These are phyloP conservation scores for Lasioglossum leucozonium DNA, from an alignment of 2,888 invertebrate genomes.

Conservation along the genomic window DNA sequence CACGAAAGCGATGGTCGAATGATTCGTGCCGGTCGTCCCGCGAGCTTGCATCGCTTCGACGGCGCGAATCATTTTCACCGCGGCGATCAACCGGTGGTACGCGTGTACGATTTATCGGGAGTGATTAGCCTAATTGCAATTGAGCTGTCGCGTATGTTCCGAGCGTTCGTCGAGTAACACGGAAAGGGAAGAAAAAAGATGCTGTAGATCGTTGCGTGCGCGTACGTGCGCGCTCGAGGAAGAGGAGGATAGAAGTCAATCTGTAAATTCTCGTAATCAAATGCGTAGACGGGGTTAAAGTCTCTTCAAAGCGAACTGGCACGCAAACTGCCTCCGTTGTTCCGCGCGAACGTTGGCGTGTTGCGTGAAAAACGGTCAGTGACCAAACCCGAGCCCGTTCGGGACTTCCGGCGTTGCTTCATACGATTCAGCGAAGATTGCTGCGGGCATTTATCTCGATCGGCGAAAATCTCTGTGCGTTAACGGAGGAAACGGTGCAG, in stretches of 20 bases:
- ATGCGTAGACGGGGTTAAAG: constrained; percentile 34
- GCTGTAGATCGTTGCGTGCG: not conserved
- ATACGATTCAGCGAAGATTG: not conserved
- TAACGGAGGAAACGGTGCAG: not conserved
- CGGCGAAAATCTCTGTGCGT: not conserved
- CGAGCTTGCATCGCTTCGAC: not conserved
- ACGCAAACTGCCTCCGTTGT: constrained; percentile 22
- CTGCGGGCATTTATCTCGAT: not conserved
- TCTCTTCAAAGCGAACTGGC: constrained; percentile 9
- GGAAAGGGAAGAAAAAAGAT: not conserved
- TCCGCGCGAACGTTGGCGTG: constrained; percentile 9
- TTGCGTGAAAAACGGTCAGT: not conserved
- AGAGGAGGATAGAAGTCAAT: constrained; percentile 9
- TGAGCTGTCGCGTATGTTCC: constrained; percentile 9
- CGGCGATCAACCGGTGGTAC: not conserved
- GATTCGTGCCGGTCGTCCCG: not conserved
- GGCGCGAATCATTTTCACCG: not conserved
- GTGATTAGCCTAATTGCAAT: constrained; percentile 56
- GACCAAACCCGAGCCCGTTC: constrained; percentile 5
- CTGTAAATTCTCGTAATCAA: constrained; percentile 39
- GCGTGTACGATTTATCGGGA: constrained; percentile 39
- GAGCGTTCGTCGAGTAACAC: not conserved
- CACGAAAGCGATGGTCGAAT: constrained; percentile 12
- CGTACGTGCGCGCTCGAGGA: not conserved
- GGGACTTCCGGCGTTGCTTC: not conserved